Evolutionary conservation across 2,888 invertebrate species (phyloP).

Genomic region (Falcaria lacertinaria): DNA sequence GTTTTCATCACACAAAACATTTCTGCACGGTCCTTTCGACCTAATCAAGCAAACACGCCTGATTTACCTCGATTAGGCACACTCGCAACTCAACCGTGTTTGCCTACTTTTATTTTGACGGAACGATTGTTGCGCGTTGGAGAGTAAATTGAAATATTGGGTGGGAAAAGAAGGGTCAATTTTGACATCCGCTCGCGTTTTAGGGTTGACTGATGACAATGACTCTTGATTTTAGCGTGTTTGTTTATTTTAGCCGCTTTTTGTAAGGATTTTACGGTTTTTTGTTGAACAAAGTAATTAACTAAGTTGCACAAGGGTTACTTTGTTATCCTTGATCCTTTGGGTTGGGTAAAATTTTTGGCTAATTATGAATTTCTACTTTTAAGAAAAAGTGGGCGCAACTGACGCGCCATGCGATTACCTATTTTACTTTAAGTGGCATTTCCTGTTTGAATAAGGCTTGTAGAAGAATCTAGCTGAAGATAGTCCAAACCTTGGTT

Average conservation of each 20-base stretch:
- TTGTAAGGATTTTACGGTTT: constrained; percentile 1
- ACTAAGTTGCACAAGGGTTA: not conserved
- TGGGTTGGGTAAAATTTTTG: not conserved
- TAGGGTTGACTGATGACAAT: constrained; percentile 29
- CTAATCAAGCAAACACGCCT: constrained; percentile 28
- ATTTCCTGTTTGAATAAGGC: no score
- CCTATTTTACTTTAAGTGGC: no score
- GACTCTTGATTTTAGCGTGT: constrained; percentile 22
- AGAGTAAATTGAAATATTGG: constrained; percentile 22
- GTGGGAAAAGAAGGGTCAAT: constrained; percentile 39
- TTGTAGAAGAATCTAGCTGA: no score
- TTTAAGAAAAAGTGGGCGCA: no score
- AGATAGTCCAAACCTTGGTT: no score
- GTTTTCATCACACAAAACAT: constrained; percentile 3
- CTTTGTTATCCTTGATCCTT: not conserved
- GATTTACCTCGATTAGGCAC: constrained; percentile 42
- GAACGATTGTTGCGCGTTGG: constrained; percentile 10
- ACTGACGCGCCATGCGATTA: no score
- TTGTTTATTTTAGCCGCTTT: constrained; percentile 15
- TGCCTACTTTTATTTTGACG: constrained; percentile 27
- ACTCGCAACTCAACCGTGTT: constrained; percentile 29
- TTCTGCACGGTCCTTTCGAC: constrained; percentile 20
- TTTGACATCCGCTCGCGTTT: constrained; percentile 35
- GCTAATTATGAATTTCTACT: no score
- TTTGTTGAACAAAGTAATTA: not conserved